Percentiles rank a stretch among this genome's conserved stretches.
These are phyloP conservation scores for Coilia nasus DNA, from an alignment of 2,797 vertebrate species.

Conservation along the genomic window DNA sequence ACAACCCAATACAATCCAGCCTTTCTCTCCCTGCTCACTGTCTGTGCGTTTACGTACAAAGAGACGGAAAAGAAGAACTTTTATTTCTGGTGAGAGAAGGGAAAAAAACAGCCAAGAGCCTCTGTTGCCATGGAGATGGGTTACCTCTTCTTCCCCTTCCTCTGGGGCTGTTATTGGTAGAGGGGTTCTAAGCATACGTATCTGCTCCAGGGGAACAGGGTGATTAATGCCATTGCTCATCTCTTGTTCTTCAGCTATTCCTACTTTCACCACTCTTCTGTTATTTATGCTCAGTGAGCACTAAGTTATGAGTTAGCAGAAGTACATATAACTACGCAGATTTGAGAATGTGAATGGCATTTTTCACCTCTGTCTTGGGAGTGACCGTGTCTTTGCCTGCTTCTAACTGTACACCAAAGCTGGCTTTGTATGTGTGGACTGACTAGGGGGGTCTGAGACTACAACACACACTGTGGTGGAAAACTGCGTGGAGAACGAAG, in stretches of 20 bases:
- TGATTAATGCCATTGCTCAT: background rate
- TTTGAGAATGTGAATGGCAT: too few species aligned
- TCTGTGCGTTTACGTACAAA: background rate
- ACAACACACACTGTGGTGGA: too few species aligned
- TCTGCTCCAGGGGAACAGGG: background rate
- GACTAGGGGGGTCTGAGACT: too few species aligned
- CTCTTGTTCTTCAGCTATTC: background rate
- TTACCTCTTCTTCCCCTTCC: conserved; percentile 42
- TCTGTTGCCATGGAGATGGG: conserved; percentile 69
- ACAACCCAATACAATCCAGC: background rate
- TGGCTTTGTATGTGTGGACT: too few species aligned
- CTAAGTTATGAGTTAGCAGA: too few species aligned
- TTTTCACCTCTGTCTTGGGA: too few species aligned
- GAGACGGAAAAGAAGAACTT: background rate
- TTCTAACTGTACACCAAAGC: too few species aligned
- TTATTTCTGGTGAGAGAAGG: background rate
- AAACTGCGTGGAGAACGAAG: too few species aligned
- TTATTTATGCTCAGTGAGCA: too few species aligned
- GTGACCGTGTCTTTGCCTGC: too few species aligned
- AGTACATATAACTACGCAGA: too few species aligned
- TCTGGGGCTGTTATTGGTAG: background rate
- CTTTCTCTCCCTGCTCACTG: background rate
- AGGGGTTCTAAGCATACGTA: background rate
- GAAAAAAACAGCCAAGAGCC: conserved; percentile 53
- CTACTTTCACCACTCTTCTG: too few species aligned